Conservation (phyloP, 1,140 invertebrate species). For the Eumaeus atala region DNA sequence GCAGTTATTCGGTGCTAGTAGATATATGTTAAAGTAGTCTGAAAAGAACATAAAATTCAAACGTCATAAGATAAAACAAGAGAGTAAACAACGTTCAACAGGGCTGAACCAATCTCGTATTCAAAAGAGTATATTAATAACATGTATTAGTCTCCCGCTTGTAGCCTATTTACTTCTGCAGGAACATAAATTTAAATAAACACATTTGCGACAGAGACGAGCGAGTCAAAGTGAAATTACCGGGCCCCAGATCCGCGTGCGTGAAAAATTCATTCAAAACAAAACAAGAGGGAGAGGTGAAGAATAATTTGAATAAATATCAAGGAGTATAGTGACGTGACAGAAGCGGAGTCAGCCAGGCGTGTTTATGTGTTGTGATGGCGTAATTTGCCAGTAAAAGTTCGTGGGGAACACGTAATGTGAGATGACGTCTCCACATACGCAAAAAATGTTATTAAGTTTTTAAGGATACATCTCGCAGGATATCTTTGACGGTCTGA, state of each 20-base stretch:
- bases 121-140: constrained; percentile 3
- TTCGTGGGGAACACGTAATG: constrained; percentile 46
- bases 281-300: constrained; percentile 61
- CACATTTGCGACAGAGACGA: constrained; percentile 43
- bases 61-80: not conserved
- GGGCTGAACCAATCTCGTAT: not conserved
- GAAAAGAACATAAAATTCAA: not conserved
- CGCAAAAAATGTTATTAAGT: constrained; percentile 66
- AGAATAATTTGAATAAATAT: constrained; percentile 72
- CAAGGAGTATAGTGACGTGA: constrained; percentile 54
- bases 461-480: constrained; percentile 44
- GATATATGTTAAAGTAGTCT: too few relatives aligned
- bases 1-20: too few relatives aligned
- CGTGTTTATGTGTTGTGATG: constrained; percentile 60
- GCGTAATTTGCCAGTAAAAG: constrained; percentile 65
- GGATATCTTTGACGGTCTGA: constrained; percentile 33
- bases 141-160: not conserved
- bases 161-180: constrained; percentile 3
- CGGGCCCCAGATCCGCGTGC: constrained; percentile 49
- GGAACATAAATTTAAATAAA: constrained; percentile 48
- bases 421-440: constrained; percentile 48
- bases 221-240: constrained; percentile 62
- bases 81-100: not conserved
- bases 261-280: constrained; percentile 70
- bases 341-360: constrained; percentile 54